Evolutionary conservation across 2,113 vertebrate species (phyloP), one percentile per base, ranked within the genome.

Genomic region (Toxostoma redivivum): DNA sequence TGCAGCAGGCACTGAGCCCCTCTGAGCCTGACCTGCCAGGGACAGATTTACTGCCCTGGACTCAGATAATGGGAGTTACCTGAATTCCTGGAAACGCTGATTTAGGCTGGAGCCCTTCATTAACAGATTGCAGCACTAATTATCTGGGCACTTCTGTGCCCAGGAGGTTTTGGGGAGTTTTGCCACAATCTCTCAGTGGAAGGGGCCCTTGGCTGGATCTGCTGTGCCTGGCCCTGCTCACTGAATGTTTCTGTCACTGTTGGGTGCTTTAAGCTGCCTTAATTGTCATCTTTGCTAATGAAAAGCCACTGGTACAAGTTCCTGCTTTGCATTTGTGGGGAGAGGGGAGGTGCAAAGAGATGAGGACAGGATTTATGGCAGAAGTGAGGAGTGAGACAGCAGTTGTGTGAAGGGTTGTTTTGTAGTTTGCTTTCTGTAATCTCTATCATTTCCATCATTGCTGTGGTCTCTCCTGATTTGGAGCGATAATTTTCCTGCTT

Each of bases 111-210:
- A 88, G 2, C 62, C 44, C 31, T 44, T 35, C 16, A 2, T 5
- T 9, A 54, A 1, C 27, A 60, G 38, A 16, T 14, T 67, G 27
- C 37, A 67, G 84, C 37, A 7, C 22, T 9, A 2, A 18, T 65
- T 12, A 12, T 4, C 58, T 38, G 50, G n/a, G 19, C 5, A 0
- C 51, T 42, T 42, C 14, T 42, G 40, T 42, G 57, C n/a, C n/a
- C 22, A 5, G 45, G 40, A 47, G 37, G 4, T 11, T 67, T 58
- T 28, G 45, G 54, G 54, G 56, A 12, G 23, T 24, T 86, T 5
- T 51, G n/a, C 18, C 15, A 1, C 27, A 5, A 1, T 42, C 37
- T 38, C 18, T 0, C 45, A 1, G n/a, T 12, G 45, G 23, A 83
- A 38, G 42, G 54, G 30, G 20, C 37, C 23, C 27, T 42, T 24